phyloP scores from a whole-genome alignment of 2,797 vertebrate species.

The Salmo trutta region DNA sequence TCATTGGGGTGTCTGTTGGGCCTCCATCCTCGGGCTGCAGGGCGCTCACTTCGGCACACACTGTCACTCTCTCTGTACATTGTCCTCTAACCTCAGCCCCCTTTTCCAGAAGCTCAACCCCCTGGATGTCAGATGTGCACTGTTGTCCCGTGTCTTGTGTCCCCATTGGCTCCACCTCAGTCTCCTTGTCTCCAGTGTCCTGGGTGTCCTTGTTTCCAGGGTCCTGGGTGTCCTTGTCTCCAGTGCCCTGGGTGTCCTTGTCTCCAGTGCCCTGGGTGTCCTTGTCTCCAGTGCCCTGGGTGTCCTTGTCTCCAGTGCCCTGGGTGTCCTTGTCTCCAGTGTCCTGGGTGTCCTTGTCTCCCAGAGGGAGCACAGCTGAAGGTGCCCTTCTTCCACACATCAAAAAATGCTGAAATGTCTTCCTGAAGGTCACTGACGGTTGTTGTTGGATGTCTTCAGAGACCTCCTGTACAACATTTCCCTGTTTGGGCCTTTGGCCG shows the following conservation, averaged over 20 bases:
- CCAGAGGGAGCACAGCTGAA: neutral
- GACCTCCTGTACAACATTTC: slow-evolving; percentile 20
- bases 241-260: neutral
- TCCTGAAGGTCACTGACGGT: slow-evolving; percentile 54
- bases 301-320: neutral
- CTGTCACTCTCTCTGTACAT: slow-evolving; percentile 24
- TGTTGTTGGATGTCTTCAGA: slow-evolving; percentile 17
- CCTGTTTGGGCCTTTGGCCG: slow-evolving; percentile 46
- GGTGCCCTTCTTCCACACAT: slow-evolving; percentile 56
- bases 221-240: neutral
- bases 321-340: neutral
- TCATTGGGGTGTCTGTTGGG: neutral
- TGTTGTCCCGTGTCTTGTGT: neutral
- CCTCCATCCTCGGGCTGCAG: neutral
- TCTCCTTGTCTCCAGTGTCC: neutral
- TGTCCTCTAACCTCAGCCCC: neutral
- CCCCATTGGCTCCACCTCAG: slow-evolving; percentile 12
- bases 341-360: neutral
- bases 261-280: neutral
- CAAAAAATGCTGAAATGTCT: slow-evolving; percentile 72
- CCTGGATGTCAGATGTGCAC: neutral
- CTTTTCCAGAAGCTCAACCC: slow-evolving; percentile 11
- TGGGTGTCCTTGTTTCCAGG: neutral
- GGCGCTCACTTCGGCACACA: slow-evolving; percentile 39
- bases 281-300: neutral